phyloP scores from a whole-genome alignment of 2,797 vertebrate genomes.

The Rhynchonycteris naso region DNA sequence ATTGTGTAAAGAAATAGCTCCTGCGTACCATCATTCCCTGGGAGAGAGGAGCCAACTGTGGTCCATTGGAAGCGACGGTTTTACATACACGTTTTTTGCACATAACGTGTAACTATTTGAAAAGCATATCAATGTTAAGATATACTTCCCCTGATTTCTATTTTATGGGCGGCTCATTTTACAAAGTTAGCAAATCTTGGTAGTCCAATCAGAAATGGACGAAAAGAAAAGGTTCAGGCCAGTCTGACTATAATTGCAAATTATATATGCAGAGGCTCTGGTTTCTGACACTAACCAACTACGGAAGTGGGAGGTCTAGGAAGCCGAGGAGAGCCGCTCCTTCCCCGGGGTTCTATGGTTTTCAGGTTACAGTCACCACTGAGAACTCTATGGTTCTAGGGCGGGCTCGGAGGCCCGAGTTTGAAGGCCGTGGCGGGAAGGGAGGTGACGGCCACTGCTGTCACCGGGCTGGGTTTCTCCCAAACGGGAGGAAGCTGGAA shows the following conservation, averaged over 20 bases:
- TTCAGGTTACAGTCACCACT: neutral
- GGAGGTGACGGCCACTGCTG: constrained; percentile 55
- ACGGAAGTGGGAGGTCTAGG: neutral
- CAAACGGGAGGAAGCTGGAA: neutral
- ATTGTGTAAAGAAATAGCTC: neutral
- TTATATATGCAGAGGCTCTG: accelerated
- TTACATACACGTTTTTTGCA: neutral
- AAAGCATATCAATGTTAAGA: neutral
- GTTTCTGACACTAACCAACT: accelerated
- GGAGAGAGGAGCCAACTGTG: neutral
- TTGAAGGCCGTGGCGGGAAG: constrained; percentile 85
- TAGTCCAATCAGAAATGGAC: neutral
- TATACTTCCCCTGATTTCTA: neutral
- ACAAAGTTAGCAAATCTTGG: neutral
- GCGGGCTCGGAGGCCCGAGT: neutral
- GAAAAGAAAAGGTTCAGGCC: neutral
- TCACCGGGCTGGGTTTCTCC: accelerated
- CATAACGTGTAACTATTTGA: neutral
- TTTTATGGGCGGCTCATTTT: neutral
- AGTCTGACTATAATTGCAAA: neutral
- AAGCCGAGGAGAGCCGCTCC: neutral
- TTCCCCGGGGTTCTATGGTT: constrained; percentile 22
- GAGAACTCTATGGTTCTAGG: constrained; percentile 69
- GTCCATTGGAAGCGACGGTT: neutral
- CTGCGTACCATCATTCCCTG: neutral